phyloP scores from a whole-genome alignment of 2,113 vertebrate genomes.

The Centropristis striata region DNA sequence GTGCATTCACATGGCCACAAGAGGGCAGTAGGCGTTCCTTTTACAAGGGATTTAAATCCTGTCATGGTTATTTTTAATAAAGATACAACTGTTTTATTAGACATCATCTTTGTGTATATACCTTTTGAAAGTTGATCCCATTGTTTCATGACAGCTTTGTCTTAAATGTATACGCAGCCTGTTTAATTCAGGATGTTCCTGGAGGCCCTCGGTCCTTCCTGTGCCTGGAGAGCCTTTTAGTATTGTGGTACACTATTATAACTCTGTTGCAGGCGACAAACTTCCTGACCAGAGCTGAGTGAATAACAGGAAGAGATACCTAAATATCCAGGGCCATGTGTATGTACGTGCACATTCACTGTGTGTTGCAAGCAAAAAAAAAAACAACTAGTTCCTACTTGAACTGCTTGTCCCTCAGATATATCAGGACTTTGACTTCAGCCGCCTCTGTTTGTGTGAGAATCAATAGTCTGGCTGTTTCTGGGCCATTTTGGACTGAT shows the following conservation, averaged over 20 bases:
- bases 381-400: conserved; percentile 1
- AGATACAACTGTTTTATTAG: conserved; percentile 6
- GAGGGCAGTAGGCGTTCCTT: conserved; percentile 23
- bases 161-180: background rate
- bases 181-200: conserved; percentile 40
- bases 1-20: conserved; percentile 32
- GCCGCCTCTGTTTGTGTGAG: background rate
- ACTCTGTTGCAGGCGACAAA: conserved; percentile 5
- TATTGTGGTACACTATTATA: conserved; percentile 16
- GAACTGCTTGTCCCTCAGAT: background rate
- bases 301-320: conserved; percentile 71
- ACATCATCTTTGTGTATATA: background rate
- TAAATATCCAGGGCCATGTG: conserved; percentile 13
- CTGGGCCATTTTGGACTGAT: background rate
- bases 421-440: conserved; percentile 40
- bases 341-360: background rate
- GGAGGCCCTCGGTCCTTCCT: conserved; percentile 26
- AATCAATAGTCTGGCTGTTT: background rate
- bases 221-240: conserved; percentile 16
- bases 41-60: no score
- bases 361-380: conserved; percentile 21
- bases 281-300: conserved; percentile 38
- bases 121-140: background rate
- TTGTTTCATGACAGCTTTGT: no score
- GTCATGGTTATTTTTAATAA: background rate